Evolutionary conservation across 2,113 vertebrate species (phyloP).

Genomic region (Sus scrofa): T2T-Sscrofa CM000824.6:123474001-123474500

Average conservation of each 20-base stretch:
- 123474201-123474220: background rate
- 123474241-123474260: background rate
- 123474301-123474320: background rate
- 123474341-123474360: background rate
- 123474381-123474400: background rate
- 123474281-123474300: background rate
- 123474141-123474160: background rate
- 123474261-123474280: background rate
- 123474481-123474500: background rate
- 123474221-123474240: background rate
- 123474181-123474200: background rate
- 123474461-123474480: background rate
- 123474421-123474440: background rate
- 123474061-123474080: background rate
- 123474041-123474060: background rate
- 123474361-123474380: background rate
- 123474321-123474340: background rate
- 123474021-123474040: background rate
- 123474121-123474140: background rate
- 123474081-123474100: constrained; percentile 44
- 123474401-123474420: background rate
- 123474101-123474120: constrained; percentile 20
- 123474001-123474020: too few relatives aligned
- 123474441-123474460: background rate
- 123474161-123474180: background rate